Conservation (phyloP, 2,888 invertebrate species). For the Meloe dianella region DNA sequence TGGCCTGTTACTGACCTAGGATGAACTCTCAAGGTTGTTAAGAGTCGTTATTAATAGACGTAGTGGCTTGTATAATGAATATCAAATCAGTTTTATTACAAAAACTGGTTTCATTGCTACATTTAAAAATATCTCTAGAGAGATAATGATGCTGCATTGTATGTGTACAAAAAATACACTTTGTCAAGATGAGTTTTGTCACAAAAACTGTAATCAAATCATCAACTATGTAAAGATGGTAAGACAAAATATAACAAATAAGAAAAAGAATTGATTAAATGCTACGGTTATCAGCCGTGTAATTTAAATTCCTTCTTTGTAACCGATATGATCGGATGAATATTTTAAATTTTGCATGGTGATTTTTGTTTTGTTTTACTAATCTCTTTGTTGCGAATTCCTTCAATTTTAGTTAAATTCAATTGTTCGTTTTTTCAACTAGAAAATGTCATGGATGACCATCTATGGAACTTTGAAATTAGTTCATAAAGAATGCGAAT, state of each 20-base stretch:
- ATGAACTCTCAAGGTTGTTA: slow-evolving; percentile 52
- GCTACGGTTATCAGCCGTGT: not conserved
- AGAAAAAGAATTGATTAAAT: too few species aligned
- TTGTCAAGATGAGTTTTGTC: too few species aligned
- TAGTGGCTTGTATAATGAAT: slow-evolving; percentile 39
- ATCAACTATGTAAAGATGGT: too few species aligned
- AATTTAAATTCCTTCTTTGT: too few species aligned
- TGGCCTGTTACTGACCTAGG: slow-evolving; percentile 50
- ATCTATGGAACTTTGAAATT: too few species aligned
- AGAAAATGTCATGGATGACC: too few species aligned
- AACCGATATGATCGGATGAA: not conserved
- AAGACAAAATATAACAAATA: too few species aligned
- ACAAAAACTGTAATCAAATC: too few species aligned
- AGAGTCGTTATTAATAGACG: slow-evolving; percentile 41
- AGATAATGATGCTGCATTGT: not conserved
- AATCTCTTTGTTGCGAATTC: not conserved
- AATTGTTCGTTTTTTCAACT: too few species aligned
- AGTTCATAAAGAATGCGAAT: slow-evolving; percentile 2
- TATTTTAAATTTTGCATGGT: not conserved
- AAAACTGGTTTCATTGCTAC: slow-evolving; percentile 38
- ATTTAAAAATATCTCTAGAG: not conserved
- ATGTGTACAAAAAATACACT: too few species aligned
- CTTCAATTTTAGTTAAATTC: too few species aligned
- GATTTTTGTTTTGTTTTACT: too few species aligned
- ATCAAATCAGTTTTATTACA: slow-evolving; percentile 35